These are phyloP conservation scores for Mareca penelope DNA, from an alignment of 2,797 vertebrate genomes.

Conservation along the genomic window DNA sequence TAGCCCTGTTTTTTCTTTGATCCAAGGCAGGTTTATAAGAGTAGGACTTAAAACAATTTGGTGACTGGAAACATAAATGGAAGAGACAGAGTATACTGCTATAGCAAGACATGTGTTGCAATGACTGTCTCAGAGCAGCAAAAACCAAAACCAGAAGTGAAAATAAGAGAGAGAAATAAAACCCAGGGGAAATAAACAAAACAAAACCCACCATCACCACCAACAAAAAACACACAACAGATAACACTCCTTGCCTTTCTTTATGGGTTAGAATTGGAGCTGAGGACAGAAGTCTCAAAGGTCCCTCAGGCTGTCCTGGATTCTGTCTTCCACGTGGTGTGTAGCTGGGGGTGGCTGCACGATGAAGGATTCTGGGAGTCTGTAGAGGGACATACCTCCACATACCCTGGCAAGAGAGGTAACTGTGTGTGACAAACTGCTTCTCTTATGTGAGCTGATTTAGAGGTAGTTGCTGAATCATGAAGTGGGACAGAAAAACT, in stretches of 20 bases:
- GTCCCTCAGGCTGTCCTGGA: neutral
- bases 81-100: neutral
- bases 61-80: neutral
- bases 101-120: neutral
- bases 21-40: neutral
- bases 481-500: neutral
- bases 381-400: neutral
- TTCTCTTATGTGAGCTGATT: neutral
- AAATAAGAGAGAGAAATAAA: conserved; percentile 21
- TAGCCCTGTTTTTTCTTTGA: neutral
- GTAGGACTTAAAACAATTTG: neutral
- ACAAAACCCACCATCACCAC: no score
- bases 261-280: neutral
- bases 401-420: neutral
- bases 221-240: neutral
- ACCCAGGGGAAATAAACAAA: neutral
- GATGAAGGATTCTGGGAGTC: neutral
- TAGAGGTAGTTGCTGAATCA: neutral
- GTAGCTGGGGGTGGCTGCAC: neutral
- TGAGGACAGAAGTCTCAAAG: neutral
- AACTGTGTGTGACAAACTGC: neutral
- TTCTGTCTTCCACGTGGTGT: neutral
- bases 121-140: neutral
- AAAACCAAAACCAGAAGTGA: conserved; percentile 50
- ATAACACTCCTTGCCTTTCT: neutral